These are phyloP conservation scores for Pogona vitticeps DNA, from an alignment of 2,113 vertebrate genomes.

Conservation along the genomic window DNA sequence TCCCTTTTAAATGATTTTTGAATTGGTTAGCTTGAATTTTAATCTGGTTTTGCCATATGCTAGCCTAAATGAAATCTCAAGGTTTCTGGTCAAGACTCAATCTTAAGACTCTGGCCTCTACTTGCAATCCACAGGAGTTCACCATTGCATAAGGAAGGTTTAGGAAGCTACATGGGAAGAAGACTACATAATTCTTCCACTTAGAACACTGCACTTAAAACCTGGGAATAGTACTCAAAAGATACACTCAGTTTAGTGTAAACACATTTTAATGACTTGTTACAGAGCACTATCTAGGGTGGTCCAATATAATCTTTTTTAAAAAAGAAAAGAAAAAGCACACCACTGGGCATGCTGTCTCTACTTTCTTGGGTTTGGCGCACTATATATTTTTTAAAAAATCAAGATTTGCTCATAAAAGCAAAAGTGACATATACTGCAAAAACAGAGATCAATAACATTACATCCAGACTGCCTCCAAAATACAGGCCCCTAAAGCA, in stretches of 20 bases:
- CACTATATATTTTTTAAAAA: slow-evolving; percentile 17
- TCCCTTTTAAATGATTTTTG: background rate
- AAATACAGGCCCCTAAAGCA: slow-evolving; percentile 58
- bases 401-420: slow-evolving; percentile 38
- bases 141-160: slow-evolving; percentile 35
- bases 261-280: slow-evolving; percentile 60
- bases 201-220: slow-evolving; percentile 61
- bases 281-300: slow-evolving; percentile 47
- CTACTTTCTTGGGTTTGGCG: slow-evolving; percentile 47
- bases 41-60: background rate
- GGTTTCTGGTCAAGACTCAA: background rate
- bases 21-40: background rate
- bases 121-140: slow-evolving; percentile 5
- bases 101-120: background rate
- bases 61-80: background rate
- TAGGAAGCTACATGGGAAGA: background rate
- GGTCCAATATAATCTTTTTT: slow-evolving; percentile 37
- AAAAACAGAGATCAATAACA: slow-evolving; percentile 54
- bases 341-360: slow-evolving; percentile 52
- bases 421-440: slow-evolving; percentile 33
- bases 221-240: slow-evolving; percentile 49
- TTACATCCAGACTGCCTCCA: slow-evolving; percentile 43
- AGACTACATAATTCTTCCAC: slow-evolving; percentile 33
- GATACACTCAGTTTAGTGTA: slow-evolving; percentile 51
- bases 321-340: slow-evolving; percentile 51